These are phyloP conservation scores for Platyrinchus mystaceus DNA, from an alignment of 2,797 vertebrate species.

Conservation along the genomic window DNA sequence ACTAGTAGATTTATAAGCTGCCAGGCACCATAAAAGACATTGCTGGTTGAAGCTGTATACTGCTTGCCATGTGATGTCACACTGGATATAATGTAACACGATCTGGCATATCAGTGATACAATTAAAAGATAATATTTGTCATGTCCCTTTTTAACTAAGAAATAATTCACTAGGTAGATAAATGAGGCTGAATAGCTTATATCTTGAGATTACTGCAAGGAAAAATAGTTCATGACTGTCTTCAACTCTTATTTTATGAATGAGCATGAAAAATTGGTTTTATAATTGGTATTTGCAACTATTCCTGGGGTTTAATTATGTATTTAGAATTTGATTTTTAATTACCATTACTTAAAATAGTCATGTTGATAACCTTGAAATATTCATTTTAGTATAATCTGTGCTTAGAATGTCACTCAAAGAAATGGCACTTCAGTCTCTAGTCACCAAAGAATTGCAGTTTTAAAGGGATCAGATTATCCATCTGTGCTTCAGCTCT, in stretches of 20 bases:
- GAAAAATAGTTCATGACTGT: background rate
- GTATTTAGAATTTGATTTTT: background rate
- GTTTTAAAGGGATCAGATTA: background rate
- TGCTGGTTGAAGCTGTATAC: background rate
- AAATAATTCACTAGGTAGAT: background rate
- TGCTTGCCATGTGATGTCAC: background rate
- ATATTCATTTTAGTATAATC: background rate
- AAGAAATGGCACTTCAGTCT: background rate
- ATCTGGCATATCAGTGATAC: background rate
- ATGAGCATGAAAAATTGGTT: background rate
- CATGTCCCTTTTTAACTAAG: background rate
- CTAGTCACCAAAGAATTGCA: background rate
- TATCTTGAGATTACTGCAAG: background rate
- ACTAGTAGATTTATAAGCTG: background rate
- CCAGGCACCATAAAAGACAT: background rate
- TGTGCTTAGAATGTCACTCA: background rate
- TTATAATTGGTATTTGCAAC: background rate
- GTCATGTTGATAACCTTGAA: background rate
- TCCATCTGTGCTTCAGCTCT: background rate
- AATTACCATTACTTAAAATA: background rate
- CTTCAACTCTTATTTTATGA: background rate
- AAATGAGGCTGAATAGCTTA: background rate
- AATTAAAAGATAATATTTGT: background rate
- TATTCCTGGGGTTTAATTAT: background rate
- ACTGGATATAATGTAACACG: background rate